Evolutionary conservation across 2,888 invertebrate species (phyloP).

Genomic region (Xestia rhomboidea): DNA sequence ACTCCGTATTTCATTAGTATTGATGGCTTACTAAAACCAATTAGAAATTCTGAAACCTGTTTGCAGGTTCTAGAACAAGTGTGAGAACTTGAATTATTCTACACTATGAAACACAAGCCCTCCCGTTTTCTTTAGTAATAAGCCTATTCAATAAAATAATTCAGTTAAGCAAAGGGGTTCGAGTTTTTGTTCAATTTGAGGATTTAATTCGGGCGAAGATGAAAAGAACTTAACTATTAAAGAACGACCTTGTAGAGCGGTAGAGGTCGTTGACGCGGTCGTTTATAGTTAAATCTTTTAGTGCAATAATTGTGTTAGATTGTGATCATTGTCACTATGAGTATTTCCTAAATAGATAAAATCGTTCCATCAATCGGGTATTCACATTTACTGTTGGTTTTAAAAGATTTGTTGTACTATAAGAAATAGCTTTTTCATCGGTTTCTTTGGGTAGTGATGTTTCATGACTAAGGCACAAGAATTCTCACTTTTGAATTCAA

Average conservation of each 20-base stretch:
- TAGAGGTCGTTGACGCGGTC: slow-evolving; percentile 59
- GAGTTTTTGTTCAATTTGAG: slow-evolving; percentile 69
- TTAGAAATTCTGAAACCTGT: slow-evolving; percentile 67
- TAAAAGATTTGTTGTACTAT: not conserved
- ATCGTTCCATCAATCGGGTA: not conserved
- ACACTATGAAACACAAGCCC: slow-evolving; percentile 59
- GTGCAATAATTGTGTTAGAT: slow-evolving; percentile 32
- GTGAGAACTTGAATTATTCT: slow-evolving; percentile 72
- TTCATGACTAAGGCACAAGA: slow-evolving; percentile 12
- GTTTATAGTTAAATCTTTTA: slow-evolving; percentile 38
- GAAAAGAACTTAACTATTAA: slow-evolving; percentile 63
- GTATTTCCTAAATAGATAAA: slow-evolving; percentile 2
- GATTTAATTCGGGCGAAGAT: slow-evolving; percentile 59
- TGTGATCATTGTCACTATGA: slow-evolving; percentile 10
- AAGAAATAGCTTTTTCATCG: not conserved
- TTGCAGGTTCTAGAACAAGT: slow-evolving; percentile 71
- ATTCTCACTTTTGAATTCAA: slow-evolving; percentile 22
- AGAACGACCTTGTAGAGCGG: slow-evolving; percentile 60
- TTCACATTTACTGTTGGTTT: slow-evolving; percentile 2
- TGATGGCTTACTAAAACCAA: slow-evolving; percentile 68
- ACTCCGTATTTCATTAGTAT: slow-evolving; percentile 65
- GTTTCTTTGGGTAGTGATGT: not conserved
- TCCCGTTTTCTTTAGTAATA: slow-evolving; percentile 76
- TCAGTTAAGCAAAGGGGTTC: slow-evolving; percentile 69
- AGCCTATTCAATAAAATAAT: slow-evolving; percentile 80